Evolutionary conservation across 2,113 vertebrate genomes (phyloP).

Genomic region (Steatornis caripensis): DNA sequence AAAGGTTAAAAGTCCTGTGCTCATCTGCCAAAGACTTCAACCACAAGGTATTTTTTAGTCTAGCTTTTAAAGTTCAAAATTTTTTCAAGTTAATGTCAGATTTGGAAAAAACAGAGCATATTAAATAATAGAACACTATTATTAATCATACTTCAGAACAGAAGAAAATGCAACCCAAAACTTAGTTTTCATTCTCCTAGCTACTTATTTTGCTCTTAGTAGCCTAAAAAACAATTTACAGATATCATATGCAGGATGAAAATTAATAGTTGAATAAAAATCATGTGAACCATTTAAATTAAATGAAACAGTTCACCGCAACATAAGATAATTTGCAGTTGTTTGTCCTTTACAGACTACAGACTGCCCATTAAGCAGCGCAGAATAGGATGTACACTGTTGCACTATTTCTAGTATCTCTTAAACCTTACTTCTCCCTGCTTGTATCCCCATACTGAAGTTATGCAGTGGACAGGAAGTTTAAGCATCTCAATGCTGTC

Average conservation of each 20-base stretch:
- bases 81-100: constrained; percentile 56
- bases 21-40: constrained; percentile 59
- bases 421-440: background rate
- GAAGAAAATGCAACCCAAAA: background rate
- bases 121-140: constrained; percentile 26
- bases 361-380: background rate
- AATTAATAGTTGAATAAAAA: background rate
- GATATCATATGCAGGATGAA: background rate
- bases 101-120: constrained; percentile 52
- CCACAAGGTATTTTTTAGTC: constrained; percentile 59
- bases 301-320: background rate
- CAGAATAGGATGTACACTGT: background rate
- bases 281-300: background rate
- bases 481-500: background rate
- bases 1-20: constrained; percentile 51
- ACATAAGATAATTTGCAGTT: background rate
- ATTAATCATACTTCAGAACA: constrained; percentile 47
- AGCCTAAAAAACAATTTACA: background rate
- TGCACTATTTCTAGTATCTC: background rate
- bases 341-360: background rate
- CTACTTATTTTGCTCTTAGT: background rate
- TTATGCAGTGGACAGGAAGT: background rate
- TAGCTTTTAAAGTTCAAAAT: constrained; percentile 57
- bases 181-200: background rate
- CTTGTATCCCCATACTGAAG: background rate